Percentiles rank a stretch among this genome's conserved stretches.
Evolutionary conservation across 1,140 invertebrate species (phyloP).

Genomic region (Nephotettix cincticeps): DNA sequence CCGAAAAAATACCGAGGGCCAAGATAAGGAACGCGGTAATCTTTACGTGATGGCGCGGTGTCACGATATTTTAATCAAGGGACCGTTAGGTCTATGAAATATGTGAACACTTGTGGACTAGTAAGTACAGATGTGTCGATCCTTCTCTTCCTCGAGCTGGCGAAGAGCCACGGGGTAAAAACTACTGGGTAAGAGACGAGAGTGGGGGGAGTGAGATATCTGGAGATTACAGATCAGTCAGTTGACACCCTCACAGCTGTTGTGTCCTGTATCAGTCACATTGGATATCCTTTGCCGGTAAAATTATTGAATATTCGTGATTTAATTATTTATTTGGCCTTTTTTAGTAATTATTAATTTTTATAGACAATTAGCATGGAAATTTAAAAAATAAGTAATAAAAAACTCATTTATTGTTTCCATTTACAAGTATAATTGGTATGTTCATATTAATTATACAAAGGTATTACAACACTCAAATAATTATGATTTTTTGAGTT

Average conservation of each 20-base stretch:
- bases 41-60: not conserved
- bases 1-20: not conserved
- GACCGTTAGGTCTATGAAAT: not conserved
- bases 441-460: no score
- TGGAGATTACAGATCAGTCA: not conserved
- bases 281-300: not conserved
- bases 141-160: not conserved
- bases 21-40: not conserved
- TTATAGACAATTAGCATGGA: no score
- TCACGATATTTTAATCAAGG: not conserved
- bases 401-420: no score
- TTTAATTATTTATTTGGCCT: no score
- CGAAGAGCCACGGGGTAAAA: not conserved
- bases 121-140: constrained; percentile 4
- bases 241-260: not conserved
- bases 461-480: no score
- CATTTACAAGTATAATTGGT: no score
- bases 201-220: not conserved
- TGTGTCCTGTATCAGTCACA: not conserved
- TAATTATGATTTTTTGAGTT: no score
- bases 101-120: not conserved
- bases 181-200: not conserved
- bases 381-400: no score
- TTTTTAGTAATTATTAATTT: no score
- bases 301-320: not conserved